These are phyloP conservation scores for Muscicapa comitata DNA, from an alignment of 2,797 vertebrate species.

Conservation along the genomic window DNA sequence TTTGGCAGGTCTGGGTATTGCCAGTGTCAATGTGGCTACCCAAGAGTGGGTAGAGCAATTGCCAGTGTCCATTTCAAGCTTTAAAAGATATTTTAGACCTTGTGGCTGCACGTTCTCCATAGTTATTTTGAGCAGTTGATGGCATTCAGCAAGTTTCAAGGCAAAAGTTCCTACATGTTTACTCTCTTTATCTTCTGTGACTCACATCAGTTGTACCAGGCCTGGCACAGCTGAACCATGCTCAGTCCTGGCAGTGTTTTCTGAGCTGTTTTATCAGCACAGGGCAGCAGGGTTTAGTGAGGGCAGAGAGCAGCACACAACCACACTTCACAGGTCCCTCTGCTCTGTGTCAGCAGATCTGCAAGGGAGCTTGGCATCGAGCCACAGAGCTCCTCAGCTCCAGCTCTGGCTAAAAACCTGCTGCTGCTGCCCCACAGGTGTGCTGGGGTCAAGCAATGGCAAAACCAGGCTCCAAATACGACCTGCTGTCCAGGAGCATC, in stretches of 20 bases:
- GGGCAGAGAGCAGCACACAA: constrained; percentile 11
- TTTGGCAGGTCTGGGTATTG: not conserved
- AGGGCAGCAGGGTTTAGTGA: not conserved
- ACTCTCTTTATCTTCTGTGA: not conserved
- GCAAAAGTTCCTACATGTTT: constrained; percentile 16
- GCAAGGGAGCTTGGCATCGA: not conserved
- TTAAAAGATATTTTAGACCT: not conserved
- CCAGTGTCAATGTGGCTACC: not conserved
- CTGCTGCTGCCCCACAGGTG: not conserved
- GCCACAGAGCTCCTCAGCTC: not conserved
- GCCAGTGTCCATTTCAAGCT: not conserved
- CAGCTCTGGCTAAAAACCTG: not conserved
- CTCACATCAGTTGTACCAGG: not conserved
- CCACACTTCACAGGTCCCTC: constrained; percentile 3
- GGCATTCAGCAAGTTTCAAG: not conserved
- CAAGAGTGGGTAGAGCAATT: not conserved
- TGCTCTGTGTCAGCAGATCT: not conserved
- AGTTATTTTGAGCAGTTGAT: not conserved
- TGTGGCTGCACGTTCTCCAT: not conserved
- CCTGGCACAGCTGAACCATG: constrained; percentile 5
- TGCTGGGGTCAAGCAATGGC: not conserved
- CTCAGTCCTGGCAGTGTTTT: not conserved
- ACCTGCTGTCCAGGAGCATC: not conserved
- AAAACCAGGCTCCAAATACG: not conserved
- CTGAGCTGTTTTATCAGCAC: not conserved